Evolutionary conservation across 2,797 vertebrate species (phyloP).

Genomic region (Novumbra hubbsi): DNA sequence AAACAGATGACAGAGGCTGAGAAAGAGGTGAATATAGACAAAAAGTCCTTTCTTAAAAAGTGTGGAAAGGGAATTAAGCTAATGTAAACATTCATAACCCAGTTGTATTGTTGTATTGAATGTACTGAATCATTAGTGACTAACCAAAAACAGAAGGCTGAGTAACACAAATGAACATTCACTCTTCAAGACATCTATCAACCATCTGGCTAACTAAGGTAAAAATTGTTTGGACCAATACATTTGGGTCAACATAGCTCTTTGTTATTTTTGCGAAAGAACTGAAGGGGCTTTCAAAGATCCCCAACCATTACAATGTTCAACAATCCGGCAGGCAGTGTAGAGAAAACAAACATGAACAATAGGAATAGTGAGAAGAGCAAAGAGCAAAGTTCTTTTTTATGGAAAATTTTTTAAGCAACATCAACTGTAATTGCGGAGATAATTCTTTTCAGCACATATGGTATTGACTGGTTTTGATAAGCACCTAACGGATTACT

Average conservation of each 20-base stretch:
- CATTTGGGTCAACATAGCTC: neutral
- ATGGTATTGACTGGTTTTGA: conserved; percentile 51
- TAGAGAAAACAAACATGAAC: no score
- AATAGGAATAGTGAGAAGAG: conserved; percentile 14
- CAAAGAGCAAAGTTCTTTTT: conserved; percentile 31
- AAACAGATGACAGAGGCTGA: no score
- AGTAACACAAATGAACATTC: neutral
- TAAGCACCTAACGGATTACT: conserved; percentile 28
- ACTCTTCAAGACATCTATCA: neutral
- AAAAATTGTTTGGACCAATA: neutral
- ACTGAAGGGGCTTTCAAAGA: conserved; percentile 11
- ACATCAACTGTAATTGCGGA: conserved; percentile 37
- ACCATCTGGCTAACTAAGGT: neutral
- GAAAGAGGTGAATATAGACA: no score
- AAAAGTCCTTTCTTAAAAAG: no score
- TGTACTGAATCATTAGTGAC: neutral
- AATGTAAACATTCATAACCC: neutral
- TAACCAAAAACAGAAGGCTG: neutral
- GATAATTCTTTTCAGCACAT: conserved; percentile 45
- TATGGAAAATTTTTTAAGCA: conserved; percentile 9
- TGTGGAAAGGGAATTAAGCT: no score
- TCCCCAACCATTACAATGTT: conserved; percentile 12
- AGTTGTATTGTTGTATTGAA: neutral
- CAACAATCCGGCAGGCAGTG: neutral
- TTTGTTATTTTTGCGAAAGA: neutral